Evolutionary conservation across 2,797 vertebrate genomes (phyloP).

Genomic region (Pseudomugil tenellus): DNA sequence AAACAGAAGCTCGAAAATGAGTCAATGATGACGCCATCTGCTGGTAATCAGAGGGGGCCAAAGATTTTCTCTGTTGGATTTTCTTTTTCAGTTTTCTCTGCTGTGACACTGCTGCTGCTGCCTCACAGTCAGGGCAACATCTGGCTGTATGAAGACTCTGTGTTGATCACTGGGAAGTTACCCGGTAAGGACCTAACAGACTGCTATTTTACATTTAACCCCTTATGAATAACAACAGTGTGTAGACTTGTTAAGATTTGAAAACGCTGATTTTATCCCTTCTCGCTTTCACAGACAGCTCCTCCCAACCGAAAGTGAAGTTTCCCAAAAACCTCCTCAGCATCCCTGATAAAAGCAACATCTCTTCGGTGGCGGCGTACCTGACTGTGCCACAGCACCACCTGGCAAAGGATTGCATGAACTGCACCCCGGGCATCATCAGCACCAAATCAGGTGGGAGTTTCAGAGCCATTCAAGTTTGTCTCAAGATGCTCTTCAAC

Average conservation of each 20-base stretch:
- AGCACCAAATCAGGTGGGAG: slow-evolving; percentile 86
- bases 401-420: slow-evolving; percentile 85
- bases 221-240: background rate
- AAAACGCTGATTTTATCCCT: background rate
- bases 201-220: background rate
- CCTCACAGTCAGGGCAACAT: slow-evolving; percentile 96
- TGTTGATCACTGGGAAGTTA: slow-evolving; percentile 91
- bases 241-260: background rate
- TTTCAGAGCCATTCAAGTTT: background rate
- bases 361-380: slow-evolving; percentile 88
- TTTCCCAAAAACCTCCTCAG: slow-evolving; percentile 90
- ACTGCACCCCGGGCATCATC: slow-evolving; percentile 87
- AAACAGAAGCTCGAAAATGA: background rate
- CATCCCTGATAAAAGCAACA: slow-evolving; percentile 80
- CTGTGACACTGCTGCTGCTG: slow-evolving; percentile 90
- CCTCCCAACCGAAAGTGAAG: slow-evolving; percentile 88
- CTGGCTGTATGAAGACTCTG: slow-evolving; percentile 94
- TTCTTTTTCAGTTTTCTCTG: slow-evolving; percentile 88
- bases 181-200: slow-evolving; percentile 85
- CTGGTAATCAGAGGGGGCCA: slow-evolving; percentile 37
- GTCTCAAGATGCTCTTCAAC: too few relatives aligned
- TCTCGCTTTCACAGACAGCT: slow-evolving; percentile 81
- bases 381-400: slow-evolving; percentile 89
- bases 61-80: background rate
- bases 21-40: slow-evolving; percentile 50